Evolutionary conservation across 2,797 vertebrate species (phyloP), one percentile per base, ranked within the genome.

Genomic region (Ispidina lecontei): DNA sequence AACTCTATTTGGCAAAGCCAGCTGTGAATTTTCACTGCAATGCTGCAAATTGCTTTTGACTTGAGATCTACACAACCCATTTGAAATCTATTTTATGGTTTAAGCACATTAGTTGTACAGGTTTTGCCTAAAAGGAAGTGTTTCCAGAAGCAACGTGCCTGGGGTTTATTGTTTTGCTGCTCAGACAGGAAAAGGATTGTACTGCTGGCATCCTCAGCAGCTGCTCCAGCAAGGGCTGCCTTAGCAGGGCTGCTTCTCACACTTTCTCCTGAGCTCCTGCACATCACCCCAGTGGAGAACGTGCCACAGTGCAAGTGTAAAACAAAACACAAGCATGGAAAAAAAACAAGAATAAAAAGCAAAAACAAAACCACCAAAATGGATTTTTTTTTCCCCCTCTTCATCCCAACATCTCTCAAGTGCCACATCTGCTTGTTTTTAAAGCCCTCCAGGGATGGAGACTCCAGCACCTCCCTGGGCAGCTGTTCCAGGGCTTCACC

Each of bases 151-250:
- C n/a, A 69, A 14, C 0, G 3, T 17, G 46, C 56, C 77, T 55
- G 65, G 29, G 25, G n/a, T 65, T 71, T 64, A 20, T 60, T 74
- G 65, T 84, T 92, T 60, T 23, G 7, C 56, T 68, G 19, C 65
- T 85, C 46, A 71, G 46, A 58, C 69, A 91, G 95, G 93, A 95
- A 87, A 62, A 71, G 33, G 43, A 56, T 67, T 91, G 91, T 81
- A 39, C 35, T 4, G 4, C 12, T 1, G 37, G 68, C 74, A 65
- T 76, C 87, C 75, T 83, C 78, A 68, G 60, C 84, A 73, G 75
- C 91, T 90, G 80, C 56, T 39, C 7, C 23, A n/a, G 39, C 4
- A 3, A 60, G 63, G 10, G 63, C 2, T 1, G 22, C 23, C 58
- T 47, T 59, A 56, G 44, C 35, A 44, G 10, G 20, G 28, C 47